These are phyloP conservation scores for Punctoribates punctum DNA, from an alignment of 2,888 invertebrate genomes.

Conservation along the genomic window DNA sequence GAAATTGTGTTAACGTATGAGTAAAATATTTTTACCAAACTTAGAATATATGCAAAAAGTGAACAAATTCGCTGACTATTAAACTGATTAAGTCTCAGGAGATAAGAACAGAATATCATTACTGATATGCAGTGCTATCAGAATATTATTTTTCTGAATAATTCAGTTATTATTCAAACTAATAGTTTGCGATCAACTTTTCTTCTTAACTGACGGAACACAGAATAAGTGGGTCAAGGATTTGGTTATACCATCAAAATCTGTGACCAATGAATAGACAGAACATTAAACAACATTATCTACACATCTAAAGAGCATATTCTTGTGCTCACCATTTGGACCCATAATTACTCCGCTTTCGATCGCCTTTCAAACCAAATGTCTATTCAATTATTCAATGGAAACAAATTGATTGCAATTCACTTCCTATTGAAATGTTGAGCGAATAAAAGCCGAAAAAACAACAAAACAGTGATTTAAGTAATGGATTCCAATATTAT, in stretches of 20 bases:
- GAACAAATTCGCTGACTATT: background rate
- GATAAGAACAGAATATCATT: background rate
- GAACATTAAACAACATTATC: background rate
- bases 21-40: no score
- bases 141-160: background rate
- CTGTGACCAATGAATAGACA: background rate
- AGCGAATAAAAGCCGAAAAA: no score
- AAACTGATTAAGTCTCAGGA: background rate
- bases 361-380: no score
- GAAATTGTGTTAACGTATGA: no score
- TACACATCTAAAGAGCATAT: background rate
- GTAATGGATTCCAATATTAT: no score
- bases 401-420: no score
- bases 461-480: no score
- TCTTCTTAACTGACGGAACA: background rate
- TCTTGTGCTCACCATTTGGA: background rate
- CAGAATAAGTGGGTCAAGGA: slow-evolving; percentile 6
- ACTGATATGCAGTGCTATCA: background rate
- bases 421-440: no score
- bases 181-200: background rate
- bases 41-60: no score
- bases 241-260: background rate
- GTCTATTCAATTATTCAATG: no score
- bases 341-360: no score
- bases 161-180: slow-evolving; percentile 2